phyloP scores from a whole-genome alignment of 2,113 vertebrate genomes.

The Verasper variegatus region DNA sequence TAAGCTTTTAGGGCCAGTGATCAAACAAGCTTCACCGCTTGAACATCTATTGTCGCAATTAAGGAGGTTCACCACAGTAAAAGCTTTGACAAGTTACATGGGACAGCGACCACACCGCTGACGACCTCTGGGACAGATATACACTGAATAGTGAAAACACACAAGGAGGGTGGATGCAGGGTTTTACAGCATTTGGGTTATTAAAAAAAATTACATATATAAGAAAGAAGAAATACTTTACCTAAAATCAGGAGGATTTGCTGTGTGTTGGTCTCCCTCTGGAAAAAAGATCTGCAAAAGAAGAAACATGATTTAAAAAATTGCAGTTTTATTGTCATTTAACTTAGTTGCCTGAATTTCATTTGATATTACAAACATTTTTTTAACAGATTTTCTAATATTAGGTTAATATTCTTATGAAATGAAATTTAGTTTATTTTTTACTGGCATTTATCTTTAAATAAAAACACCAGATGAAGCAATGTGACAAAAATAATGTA shows the following conservation, averaged over 20 bases:
- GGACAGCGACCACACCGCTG: conserved; percentile 35
- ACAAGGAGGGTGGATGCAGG: neutral
- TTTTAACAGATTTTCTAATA: neutral
- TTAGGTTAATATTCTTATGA: too few species aligned
- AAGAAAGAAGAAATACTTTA: conserved; percentile 30
- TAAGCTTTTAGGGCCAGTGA: conserved; percentile 78
- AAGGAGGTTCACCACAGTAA: conserved; percentile 59
- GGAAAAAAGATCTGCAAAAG: conserved; percentile 35
- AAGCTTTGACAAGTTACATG: conserved; percentile 63
- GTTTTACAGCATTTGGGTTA: neutral
- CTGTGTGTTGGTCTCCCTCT: conserved; percentile 3
- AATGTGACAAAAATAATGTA: too few species aligned
- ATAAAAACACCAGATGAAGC: too few species aligned
- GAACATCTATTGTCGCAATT: conserved; percentile 71
- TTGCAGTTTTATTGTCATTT: neutral
- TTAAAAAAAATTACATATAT: too few species aligned
- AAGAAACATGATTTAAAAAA: neutral
- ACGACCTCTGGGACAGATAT: conserved; percentile 4
- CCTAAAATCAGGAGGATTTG: conserved; percentile 30
- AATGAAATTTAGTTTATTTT: too few species aligned
- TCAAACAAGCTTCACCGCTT: conserved; percentile 70
- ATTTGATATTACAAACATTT: neutral
- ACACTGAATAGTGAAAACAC: neutral
- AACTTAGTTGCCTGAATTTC: neutral
- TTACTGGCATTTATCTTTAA: too few species aligned